These are phyloP conservation scores for Piscicola geometra DNA, from an alignment of 2,888 invertebrate genomes.

Conservation along the genomic window DNA sequence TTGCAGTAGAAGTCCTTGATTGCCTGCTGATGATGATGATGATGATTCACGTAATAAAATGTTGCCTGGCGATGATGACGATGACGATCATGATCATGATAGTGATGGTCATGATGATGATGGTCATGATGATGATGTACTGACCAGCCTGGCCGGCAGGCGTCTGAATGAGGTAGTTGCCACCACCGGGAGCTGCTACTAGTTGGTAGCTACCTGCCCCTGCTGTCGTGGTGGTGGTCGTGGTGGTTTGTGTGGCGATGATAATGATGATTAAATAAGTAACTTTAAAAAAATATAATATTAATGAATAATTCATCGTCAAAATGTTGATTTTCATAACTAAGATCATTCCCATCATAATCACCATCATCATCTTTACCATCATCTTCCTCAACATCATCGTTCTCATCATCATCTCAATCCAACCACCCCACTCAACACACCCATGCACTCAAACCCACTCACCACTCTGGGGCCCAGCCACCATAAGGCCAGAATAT, in stretches of 20 bases:
- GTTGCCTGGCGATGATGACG: background rate
- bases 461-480: too few relatives aligned
- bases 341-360: too few relatives aligned
- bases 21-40: background rate
- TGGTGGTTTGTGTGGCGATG: background rate
- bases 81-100: too few relatives aligned
- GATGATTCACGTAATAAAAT: background rate
- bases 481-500: background rate
- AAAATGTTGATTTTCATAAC: too few relatives aligned
- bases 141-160: background rate
- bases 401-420: background rate
- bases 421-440: background rate
- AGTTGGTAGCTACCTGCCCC: background rate
- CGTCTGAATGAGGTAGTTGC: conserved; percentile 28
- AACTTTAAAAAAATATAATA: too few relatives aligned
- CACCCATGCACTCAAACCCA: background rate
- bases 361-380: too few relatives aligned
- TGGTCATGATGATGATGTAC: too few relatives aligned
- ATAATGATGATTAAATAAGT: too few relatives aligned
- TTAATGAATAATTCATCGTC: too few relatives aligned
- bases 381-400: too few relatives aligned
- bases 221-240: background rate
- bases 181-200: conserved; percentile 27
- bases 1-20: background rate
- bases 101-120: too few relatives aligned